Evolutionary conservation across 1,140 invertebrate genomes (phyloP), one percentile per base, ranked within the genome.

Genomic region (Linepithema humile): DNA sequence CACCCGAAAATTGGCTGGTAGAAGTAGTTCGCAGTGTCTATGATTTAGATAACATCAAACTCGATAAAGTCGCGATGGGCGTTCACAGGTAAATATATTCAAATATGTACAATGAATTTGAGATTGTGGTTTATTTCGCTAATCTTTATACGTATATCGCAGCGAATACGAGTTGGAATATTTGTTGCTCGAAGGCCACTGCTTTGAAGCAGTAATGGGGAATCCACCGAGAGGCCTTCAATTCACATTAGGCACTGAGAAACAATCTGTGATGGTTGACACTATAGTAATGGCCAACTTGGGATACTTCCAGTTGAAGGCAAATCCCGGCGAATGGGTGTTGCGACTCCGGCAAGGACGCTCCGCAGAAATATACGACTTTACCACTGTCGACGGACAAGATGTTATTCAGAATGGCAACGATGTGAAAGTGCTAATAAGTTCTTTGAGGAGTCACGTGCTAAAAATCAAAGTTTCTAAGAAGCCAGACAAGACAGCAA

Each of bases 241-340:
- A 95, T 97, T 99, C 82, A 97, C 97, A 29, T 94, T 99, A n/a
- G 99, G 98, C 38, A 98, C 98, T 0, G 96, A 97, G 69, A 96
- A 94, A 7, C 95, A 97, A 50, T 97, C 97, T 0, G 96, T 96
- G 3, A 95, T 97, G 62, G 97, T 98, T 74, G 99, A 99, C 93
- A 99, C 99, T 12, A 99, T 99, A 90, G 99, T 99, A 3, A 99
- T 99, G 99, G 99, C 99, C 1, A 99, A 99, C 95, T 95, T 99
- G 83, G 98, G 98, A 20, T 99, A 99, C 94, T 99, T 99, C 94
- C 99, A 99, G 94, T 94, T 99, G 2, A 99, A 99, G 94, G 99
- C 99, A 0, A 99, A 98, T 93, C 99, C 99, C 15, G 99, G 99
- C 2, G 97, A 98, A 43, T 99, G 99, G 99, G 94, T 97, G 12